Base-by-base conservation (phyloP, 2,797 vertebrate genomes). In the Numenius phaeopus region DNA sequence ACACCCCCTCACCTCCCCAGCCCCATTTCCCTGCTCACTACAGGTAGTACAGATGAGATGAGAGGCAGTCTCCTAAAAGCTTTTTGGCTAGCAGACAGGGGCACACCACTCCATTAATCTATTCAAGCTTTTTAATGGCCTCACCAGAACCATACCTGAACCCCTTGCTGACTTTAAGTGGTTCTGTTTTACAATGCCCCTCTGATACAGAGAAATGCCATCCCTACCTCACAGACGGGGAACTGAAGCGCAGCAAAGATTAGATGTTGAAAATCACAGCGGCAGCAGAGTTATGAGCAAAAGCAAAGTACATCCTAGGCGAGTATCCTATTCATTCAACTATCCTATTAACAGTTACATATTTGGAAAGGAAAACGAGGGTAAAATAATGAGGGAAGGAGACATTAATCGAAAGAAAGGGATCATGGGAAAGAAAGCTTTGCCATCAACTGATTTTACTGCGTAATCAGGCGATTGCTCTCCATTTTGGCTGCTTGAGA, bases 181-280 rank as follows among this genome's bases (percentile, higher is more conserved):
- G 37, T 30, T 88, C 64, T n/a, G 12, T 62, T 86, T 90, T 29
- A 80, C 55, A 80, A 26, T 24, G 61, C 7, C 44, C 29, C 50
- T 20, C 8, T 14, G 30, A 18, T 47, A 70, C 6, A 40, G 42
- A 64, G 54, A 89, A 92, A 88, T 27, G 39, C 34, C 69, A 62
- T 32, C 55, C 37, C 61, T 49, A 40, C 77, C 52, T 54, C 21
- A 29, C 14, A 61, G 71, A 40, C n/a, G 52, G 70, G n/a, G 65
- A 94, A 65, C 66, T 52, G 54, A 75, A 82, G 62, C 46, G 37
- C 23, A 37, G 52, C 73, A 52, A 89, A 93, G 62, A 82, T 69
- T 15, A 87, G 34, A 52, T n/a, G n/a, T 23, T 49, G 61, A 84
- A 96, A 95, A 87, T 84, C 91, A 82, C 20, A 83, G 72, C 62